Evolutionary conservation across 2,888 invertebrate genomes (phyloP).

Genomic region (Caenorhabditis auriculariae): DNA sequence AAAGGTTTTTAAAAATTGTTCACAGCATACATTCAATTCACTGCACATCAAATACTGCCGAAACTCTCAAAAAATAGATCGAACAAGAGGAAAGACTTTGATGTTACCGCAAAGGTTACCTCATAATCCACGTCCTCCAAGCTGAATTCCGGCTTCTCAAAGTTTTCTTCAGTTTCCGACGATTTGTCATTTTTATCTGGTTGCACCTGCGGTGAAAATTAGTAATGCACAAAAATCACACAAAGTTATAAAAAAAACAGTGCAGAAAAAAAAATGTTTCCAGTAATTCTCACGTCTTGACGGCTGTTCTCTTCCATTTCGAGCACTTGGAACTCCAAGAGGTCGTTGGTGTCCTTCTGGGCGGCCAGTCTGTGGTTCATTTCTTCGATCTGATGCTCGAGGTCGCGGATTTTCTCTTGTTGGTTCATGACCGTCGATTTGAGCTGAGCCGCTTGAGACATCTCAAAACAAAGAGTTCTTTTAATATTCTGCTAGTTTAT

Average conservation of each 20-base stretch:
- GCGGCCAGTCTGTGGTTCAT: conserved; percentile 23
- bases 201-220: too few relatives aligned
- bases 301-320: conserved; percentile 40
- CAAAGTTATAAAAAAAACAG: too few relatives aligned
- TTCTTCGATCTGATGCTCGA: conserved; percentile 34
- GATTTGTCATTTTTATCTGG: conserved; percentile 3
- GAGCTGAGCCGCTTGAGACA: conserved; percentile 37
- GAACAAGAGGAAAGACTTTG: too few relatives aligned
- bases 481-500: too few relatives aligned
- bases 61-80: too few relatives aligned
- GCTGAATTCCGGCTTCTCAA: not conserved
- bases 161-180: conserved; percentile 2
- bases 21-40: too few relatives aligned
- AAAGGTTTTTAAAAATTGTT: too few relatives aligned
- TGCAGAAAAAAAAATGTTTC: not conserved
- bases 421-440: conserved; percentile 37
- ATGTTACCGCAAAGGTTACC: too few relatives aligned
- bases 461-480: too few relatives aligned
- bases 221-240: too few relatives aligned
- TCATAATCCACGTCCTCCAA: too few relatives aligned
- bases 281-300: not conserved
- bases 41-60: too few relatives aligned
- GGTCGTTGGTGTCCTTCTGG: conserved; percentile 49
- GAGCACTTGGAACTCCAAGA: conserved; percentile 59
- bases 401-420: conserved; percentile 26